Evolutionary conservation across 2,888 invertebrate genomes (phyloP).

Genomic region (Morinoia aosen): DNA sequence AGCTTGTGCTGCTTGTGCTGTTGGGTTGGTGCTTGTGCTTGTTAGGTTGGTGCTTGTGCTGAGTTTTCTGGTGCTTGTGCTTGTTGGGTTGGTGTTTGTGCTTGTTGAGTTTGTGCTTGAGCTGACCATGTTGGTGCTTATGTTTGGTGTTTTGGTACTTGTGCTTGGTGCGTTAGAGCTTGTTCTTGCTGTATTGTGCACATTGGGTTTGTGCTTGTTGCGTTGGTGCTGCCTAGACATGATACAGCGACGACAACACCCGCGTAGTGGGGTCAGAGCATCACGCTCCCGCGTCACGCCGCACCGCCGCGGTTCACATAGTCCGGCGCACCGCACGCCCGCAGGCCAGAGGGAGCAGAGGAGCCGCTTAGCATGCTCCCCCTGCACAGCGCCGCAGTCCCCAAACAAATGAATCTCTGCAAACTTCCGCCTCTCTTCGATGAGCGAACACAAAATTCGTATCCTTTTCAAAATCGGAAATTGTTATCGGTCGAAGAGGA

Average conservation of each 20-base stretch:
- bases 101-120: neutral
- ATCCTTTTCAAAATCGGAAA: constrained; percentile 10
- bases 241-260: neutral
- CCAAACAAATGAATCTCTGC: constrained; percentile 42
- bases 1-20: neutral
- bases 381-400: neutral
- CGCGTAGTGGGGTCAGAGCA: neutral
- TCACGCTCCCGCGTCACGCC: too few species aligned
- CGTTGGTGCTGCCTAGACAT: neutral
- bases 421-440: constrained; percentile 33
- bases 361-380: neutral
- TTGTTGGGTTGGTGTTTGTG: neutral
- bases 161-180: neutral
- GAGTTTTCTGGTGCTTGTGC: neutral
- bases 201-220: neutral
- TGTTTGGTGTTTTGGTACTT: neutral
- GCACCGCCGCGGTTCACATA: too few species aligned
- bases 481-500: constrained; percentile 36
- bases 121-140: neutral
- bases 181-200: neutral
- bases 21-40: neutral
- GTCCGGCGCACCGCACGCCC: too few species aligned
- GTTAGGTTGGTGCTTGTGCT: neutral
- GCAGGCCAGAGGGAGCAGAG: neutral
- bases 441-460: neutral